Evolutionary conservation across 2,888 invertebrate genomes (phyloP), one percentile per base, ranked within the genome.

Genomic region (Odontomyia ornata): DNA sequence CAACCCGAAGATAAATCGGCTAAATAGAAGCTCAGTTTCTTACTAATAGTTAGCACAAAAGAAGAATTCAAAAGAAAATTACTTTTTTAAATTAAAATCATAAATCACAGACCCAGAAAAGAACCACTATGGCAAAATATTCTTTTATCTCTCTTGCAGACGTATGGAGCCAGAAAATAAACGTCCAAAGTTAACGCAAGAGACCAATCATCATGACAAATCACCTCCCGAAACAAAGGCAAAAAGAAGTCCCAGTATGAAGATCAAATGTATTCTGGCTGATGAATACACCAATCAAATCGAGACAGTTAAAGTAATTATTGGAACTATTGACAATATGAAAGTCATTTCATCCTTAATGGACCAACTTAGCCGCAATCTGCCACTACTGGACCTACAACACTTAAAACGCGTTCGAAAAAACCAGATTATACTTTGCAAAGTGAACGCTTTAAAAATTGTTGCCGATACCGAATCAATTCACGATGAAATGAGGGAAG

Each of bases 401-500:
- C 94, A 95, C 85, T 86, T 95, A 21, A 95, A 95, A 84, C 89
- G 95, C 79, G 92, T 93, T 0, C 88, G 89, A 56, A 89, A 89
- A 5, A 88, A 86, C 62, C 88, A 90, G 27, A 87, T 94, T 0
- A 82, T 94, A 13, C 80, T 93, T 82, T 87, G 89, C 82, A 81
- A 87, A 60, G 27, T 82, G 76, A 72, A 82, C 78, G 79, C 81
- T 83, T n/a, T 84, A 81, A 71, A 80, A 56, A 2, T 80, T 7
- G 76, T 89, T 23, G 88, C 91, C 81, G 83, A 84, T 52, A 80
- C 67, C 15, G 23, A 25, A 3, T 43, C 27, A 21, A 57, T 64
- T 18, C 21, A 69, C 13, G 67, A 69, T 15, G 25, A 43, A 30
- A 21, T 69, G 15, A 57, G 13, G 36, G 7, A 69, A 21, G n/a